Evolutionary conservation across 2,888 invertebrate genomes (phyloP).

Genomic region (Invenusta paracnida): DNA sequence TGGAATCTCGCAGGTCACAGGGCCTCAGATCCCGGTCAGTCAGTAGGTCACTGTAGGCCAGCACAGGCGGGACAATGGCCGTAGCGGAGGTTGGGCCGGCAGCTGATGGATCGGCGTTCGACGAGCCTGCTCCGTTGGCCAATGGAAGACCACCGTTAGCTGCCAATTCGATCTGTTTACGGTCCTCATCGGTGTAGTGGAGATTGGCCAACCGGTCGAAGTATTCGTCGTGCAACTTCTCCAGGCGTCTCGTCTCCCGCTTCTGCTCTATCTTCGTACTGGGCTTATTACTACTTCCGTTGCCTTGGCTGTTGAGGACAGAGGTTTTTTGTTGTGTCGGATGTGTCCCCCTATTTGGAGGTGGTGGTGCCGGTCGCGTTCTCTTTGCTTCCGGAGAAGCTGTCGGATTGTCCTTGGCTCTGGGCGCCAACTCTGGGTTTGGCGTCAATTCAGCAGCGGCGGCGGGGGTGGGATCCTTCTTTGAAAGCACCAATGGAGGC

Average conservation of each 20-base stretch:
- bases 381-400: background rate
- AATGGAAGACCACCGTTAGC: background rate
- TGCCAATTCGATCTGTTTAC: background rate
- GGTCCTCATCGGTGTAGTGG: background rate
- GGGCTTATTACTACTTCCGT: no score
- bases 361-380: background rate
- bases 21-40: background rate
- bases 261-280: background rate
- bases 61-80: background rate
- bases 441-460: background rate
- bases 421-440: background rate
- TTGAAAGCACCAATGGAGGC: background rate
- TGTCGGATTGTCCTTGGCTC: background rate
- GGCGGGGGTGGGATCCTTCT: background rate
- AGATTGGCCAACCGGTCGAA: background rate
- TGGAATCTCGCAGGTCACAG: conserved; percentile 49
- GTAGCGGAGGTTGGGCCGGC: background rate
- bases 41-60: background rate
- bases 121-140: no score
- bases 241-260: background rate
- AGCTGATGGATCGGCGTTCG: background rate
- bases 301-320: background rate
- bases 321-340: background rate
- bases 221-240: background rate
- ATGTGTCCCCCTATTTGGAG: background rate